These are phyloP conservation scores for Cebidichthys violaceus DNA, from an alignment of 2,113 vertebrate genomes.

Conservation along the genomic window DNA sequence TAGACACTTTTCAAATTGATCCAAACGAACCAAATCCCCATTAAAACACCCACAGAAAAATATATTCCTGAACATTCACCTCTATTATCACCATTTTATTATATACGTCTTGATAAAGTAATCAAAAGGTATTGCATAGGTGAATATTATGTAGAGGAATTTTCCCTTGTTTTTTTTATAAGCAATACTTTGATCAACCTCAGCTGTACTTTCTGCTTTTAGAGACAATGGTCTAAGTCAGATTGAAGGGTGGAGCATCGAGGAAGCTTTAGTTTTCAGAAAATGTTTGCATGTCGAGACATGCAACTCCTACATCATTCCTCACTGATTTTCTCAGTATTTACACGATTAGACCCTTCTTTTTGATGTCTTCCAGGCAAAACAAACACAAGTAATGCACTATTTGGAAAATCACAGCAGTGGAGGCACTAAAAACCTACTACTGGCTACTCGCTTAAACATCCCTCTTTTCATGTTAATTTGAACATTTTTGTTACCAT, in stretches of 20 bases:
- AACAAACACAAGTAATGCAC: constrained; percentile 11
- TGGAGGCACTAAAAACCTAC: constrained; percentile 18
- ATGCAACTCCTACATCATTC: not conserved
- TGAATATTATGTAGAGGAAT: too few relatives aligned
- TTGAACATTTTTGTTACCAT: not conserved
- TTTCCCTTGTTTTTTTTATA: too few relatives aligned
- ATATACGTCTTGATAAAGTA: too few relatives aligned
- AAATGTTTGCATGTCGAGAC: not conserved
- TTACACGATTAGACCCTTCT: constrained; percentile 20
- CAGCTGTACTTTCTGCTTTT: too few relatives aligned
- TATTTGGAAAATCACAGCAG: constrained; percentile 27
- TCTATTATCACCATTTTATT: too few relatives aligned
- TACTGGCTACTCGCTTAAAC: not conserved
- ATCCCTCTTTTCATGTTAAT: not conserved
- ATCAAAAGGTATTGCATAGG: too few relatives aligned
- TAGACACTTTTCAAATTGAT: too few relatives aligned
- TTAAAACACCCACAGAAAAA: too few relatives aligned
- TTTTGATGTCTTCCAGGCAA: constrained; percentile 42
- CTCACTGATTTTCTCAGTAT: constrained; percentile 13
- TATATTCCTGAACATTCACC: too few relatives aligned
- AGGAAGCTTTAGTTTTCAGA: not conserved
- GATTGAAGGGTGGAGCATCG: not conserved
- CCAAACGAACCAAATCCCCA: too few relatives aligned
- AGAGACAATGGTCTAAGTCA: not conserved
- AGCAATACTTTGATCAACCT: too few relatives aligned